Evolutionary conservation across 2,797 vertebrate genomes (phyloP).

Genomic region (Leptoclinus maculatus): DNA sequence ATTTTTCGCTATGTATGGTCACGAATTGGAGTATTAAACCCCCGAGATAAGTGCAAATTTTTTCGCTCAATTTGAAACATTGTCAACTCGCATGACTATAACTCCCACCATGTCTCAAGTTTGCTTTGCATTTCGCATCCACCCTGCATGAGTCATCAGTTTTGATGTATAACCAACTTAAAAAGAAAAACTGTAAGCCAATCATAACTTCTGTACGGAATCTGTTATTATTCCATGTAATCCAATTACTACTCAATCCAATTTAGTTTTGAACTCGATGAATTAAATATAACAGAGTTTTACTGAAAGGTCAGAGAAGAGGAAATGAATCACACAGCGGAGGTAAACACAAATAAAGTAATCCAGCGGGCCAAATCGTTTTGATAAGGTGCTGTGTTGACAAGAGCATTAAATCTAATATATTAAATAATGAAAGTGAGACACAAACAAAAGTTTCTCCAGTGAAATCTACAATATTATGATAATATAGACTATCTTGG

Average conservation of each 20-base stretch:
- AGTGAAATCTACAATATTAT: not conserved
- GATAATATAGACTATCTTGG: not conserved
- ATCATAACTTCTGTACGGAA: not conserved
- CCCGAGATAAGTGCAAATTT: not conserved
- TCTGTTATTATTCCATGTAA: not conserved
- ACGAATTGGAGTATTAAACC: slow-evolving; percentile 5
- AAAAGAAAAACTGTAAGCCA: not conserved
- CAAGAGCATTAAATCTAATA: slow-evolving; percentile 46
- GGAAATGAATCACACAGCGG: slow-evolving; percentile 26
- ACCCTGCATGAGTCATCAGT: not conserved
- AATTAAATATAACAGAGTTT: slow-evolving; percentile 32
- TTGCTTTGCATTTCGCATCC: not conserved
- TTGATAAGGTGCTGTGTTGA: slow-evolving; percentile 12
- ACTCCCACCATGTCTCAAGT: not conserved
- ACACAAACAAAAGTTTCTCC: slow-evolving; percentile 16
- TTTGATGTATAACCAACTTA: not conserved
- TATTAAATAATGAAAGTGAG: slow-evolving; percentile 49
- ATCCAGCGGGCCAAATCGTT: slow-evolving; percentile 17
- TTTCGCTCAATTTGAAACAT: not conserved
- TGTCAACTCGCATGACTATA: not conserved
- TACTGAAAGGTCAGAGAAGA: not conserved
- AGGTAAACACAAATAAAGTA: slow-evolving; percentile 32
- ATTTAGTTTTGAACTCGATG: slow-evolving; percentile 8
- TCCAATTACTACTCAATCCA: slow-evolving; percentile 2
- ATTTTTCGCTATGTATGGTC: slow-evolving; percentile 6